Percentiles rank a stretch among this genome's conserved stretches.
These are phyloP conservation scores for Drosophila niveifrons DNA, from an alignment of 2,888 invertebrate species.

Conservation along the genomic window DNA sequence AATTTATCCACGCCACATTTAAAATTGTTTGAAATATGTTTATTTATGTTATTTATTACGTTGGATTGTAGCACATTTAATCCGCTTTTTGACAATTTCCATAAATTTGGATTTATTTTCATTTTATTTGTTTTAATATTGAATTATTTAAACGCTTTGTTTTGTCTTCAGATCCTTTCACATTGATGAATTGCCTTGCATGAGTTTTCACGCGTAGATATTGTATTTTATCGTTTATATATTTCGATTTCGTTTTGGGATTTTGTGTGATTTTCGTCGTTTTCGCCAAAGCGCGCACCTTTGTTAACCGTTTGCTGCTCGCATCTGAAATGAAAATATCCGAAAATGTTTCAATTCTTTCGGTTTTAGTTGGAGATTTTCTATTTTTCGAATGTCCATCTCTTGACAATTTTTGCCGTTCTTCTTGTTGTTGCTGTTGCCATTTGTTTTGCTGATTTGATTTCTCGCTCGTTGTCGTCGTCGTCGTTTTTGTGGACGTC, in stretches of 20 bases:
- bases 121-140: background rate
- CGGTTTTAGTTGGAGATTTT: conserved; percentile 80
- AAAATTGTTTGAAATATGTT: background rate
- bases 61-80: background rate
- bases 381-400: conserved; percentile 81
- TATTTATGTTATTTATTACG: background rate
- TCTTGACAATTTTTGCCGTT: conserved; percentile 73
- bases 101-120: background rate
- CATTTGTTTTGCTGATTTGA: conserved; percentile 75
- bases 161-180: conserved; percentile 24
- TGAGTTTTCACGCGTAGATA: conserved; percentile 33
- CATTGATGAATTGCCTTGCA: conserved; percentile 13
- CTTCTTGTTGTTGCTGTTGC: conserved; percentile 54
- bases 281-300: conserved; percentile 74
- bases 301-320: conserved; percentile 83
- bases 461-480: conserved; percentile 52
- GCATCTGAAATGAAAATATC: conserved; percentile 82
- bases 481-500: conserved; percentile 3
- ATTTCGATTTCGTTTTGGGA: conserved; percentile 18
- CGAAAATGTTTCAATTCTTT: conserved; percentile 81
- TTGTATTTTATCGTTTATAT: conserved; percentile 14
- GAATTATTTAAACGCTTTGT: conserved; percentile 14
- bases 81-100: conserved; percentile 2
- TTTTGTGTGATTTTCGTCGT: conserved; percentile 22
- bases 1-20: background rate